Percentiles rank a stretch among this genome's conserved stretches.
Evolutionary conservation across 2,888 invertebrate species (phyloP).

Genomic region (Macroteleia sp.): DNA sequence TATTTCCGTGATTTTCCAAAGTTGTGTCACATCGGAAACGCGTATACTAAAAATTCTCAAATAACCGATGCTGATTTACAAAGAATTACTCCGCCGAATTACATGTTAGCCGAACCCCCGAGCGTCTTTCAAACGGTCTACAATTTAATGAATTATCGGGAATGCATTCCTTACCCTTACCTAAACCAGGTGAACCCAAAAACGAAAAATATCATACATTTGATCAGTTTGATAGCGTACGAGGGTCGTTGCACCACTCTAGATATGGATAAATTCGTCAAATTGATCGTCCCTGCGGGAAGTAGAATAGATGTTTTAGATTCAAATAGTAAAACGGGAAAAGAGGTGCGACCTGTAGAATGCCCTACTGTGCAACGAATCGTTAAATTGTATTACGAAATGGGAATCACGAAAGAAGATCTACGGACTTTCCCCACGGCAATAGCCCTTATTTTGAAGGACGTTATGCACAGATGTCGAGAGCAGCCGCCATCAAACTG

Average conservation of each 20-base stretch:
- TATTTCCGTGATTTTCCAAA: slow-evolving; percentile 94
- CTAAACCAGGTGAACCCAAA: slow-evolving; percentile 89
- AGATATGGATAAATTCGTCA: slow-evolving; percentile 76
- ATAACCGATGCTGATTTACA: slow-evolving; percentile 86
- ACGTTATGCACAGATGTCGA: slow-evolving; percentile 89
- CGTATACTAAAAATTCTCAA: slow-evolving; percentile 81
- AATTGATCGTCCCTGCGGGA: slow-evolving; percentile 80
- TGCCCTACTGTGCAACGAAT: slow-evolving; percentile 82
- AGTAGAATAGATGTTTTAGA: slow-evolving; percentile 79
- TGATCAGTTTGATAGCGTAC: slow-evolving; percentile 83
- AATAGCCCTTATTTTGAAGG: slow-evolving; percentile 88
- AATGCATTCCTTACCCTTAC: slow-evolving; percentile 88
- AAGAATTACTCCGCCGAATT: slow-evolving; percentile 86
- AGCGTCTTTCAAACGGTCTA: slow-evolving; percentile 90
- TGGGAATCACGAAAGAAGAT: slow-evolving; percentile 87
- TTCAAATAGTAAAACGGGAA: slow-evolving; percentile 70
- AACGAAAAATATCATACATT: slow-evolving; percentile 90
- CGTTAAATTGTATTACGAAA: slow-evolving; percentile 69
- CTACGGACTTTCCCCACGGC: slow-evolving; percentile 90
- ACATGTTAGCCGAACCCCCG: slow-evolving; percentile 87
- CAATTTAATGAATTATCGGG: slow-evolving; percentile 86
- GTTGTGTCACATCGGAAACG: slow-evolving; percentile 84
- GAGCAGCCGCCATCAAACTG: slow-evolving; percentile 89
- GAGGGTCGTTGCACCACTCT: slow-evolving; percentile 68
- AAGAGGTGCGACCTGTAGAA: slow-evolving; percentile 71